Conservation (phyloP, 2,113 vertebrate species). For the Eptesicus fuscus region DNA sequence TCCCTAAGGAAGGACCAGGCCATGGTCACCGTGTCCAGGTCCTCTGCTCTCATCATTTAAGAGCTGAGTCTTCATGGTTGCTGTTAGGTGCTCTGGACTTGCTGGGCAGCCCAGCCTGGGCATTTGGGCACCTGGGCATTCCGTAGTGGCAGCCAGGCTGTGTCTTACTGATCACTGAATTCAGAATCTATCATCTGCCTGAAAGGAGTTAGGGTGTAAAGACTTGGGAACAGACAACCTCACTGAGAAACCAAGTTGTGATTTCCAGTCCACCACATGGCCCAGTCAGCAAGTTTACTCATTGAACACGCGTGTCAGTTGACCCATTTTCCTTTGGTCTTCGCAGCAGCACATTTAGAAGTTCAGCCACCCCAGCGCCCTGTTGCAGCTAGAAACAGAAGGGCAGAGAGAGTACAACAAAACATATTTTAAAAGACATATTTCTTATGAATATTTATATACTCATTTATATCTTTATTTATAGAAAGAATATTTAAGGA, state of each 20-base stretch:
- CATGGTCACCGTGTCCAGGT: accelerated
- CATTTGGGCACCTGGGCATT: neutral
- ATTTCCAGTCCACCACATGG: neutral
- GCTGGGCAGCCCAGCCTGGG: accelerated
- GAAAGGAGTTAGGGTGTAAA: neutral
- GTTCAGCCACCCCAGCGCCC: too few species aligned
- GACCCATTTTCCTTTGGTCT: neutral
- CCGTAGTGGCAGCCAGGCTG: neutral
- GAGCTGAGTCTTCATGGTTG: neutral
- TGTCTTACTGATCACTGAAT: neutral
- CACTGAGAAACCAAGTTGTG: neutral
- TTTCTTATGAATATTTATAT: neutral
- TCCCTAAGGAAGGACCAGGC: accelerated
- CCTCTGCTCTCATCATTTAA: neutral
- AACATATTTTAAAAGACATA: neutral
- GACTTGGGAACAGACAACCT: neutral
- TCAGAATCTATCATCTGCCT: neutral
- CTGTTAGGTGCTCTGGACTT: too few species aligned
- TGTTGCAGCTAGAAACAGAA: neutral
- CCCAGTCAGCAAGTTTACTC: neutral
- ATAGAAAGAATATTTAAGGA: constrained; percentile 11
- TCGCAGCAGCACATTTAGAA: neutral
- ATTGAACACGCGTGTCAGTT: neutral
- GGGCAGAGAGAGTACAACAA: neutral
- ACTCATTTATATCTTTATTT: constrained; percentile 34